Base-by-base conservation (phyloP, 1,140 invertebrate species). In the Cydia splendana region DNA sequence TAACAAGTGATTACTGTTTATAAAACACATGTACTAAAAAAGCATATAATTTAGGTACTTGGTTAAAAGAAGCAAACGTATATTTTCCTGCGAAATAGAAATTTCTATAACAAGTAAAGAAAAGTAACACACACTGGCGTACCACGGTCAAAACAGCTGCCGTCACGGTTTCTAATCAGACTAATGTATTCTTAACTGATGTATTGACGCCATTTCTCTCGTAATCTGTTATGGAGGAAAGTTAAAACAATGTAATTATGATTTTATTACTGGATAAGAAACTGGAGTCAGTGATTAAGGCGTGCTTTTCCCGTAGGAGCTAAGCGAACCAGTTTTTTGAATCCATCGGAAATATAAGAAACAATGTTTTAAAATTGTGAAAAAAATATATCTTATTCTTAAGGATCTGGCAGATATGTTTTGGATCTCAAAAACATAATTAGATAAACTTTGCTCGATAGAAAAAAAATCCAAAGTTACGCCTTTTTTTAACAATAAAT, bases 131-230 rank as follows among this genome's bases (percentile, higher is more conserved):
- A 62, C 45, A 48, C 13, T 51, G 48, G 57, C 20, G 20, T 3
- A 12, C 57, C n/a, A 20, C 57, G 57, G 57, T 62, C 57, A 62
- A 62, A 62, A 62, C 57, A 62, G 9, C 15, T 2, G 15, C 20
- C 53, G 74, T 75, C 57, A 75, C 74, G 74, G 74, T 75, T 75
- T 75, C 74, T 75, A 75, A 75, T 24, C 57, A 2, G 20, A 45
- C 13, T 65, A 75, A 75, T 75, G 53, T 30, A 30, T 65, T 75
- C 51, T 65, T 75, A 75, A 75, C 74, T 30, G 51, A 75, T 62
- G 53, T 45, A 34, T 75, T 38, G 24, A 62, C 28, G 51, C 53
- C 57, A 34, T 62, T 57, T 30, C n/a, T 62, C 74, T 65, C 15
- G 53, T 28, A 62, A 30, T 62, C n/a, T 30, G 28, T 15, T 57